These are phyloP conservation scores for Drosophila orosa DNA, from an alignment of 1,140 invertebrate species.

Conservation along the genomic window DNA sequence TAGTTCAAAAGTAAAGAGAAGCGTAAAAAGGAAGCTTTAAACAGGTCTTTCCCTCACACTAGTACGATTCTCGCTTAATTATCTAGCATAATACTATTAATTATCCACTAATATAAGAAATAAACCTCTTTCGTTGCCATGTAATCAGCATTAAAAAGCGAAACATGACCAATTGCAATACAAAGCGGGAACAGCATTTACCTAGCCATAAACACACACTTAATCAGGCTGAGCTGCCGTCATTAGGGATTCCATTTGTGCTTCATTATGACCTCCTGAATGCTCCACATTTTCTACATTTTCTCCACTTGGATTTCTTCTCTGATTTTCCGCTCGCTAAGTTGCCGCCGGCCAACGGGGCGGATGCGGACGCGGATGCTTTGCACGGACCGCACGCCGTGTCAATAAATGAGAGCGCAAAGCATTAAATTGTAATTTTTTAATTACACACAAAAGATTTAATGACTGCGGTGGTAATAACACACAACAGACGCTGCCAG, in stretches of 20 bases:
- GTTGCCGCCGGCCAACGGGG: conserved; percentile 27
- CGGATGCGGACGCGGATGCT: conserved; percentile 24
- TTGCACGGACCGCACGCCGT: conserved; percentile 27
- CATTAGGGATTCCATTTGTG: conserved; percentile 32
- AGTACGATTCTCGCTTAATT: neutral
- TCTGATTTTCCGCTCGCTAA: conserved; percentile 23
- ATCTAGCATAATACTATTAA: neutral
- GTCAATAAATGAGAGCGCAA: conserved; percentile 73
- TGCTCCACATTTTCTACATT: conserved; percentile 31
- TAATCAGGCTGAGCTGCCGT: conserved; percentile 23
- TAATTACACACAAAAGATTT: conserved; percentile 81
- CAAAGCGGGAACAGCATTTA: conserved; percentile 20
- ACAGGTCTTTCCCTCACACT: too few relatives aligned
- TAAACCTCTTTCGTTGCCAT: neutral
- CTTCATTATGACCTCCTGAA: conserved; percentile 19
- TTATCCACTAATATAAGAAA: too few relatives aligned
- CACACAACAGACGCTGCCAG: conserved; percentile 60
- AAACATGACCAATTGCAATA: conserved; percentile 1
- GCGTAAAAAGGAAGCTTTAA: too few relatives aligned
- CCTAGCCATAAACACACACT: conserved; percentile 30
- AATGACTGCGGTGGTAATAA: conserved; percentile 75
- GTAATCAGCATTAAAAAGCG: conserved; percentile 11
- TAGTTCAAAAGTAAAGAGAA: neutral
- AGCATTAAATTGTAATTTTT: conserved; percentile 81
- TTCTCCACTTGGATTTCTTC: conserved; percentile 14